Evolutionary conservation across 2,888 invertebrate species (phyloP), one percentile per base, ranked within the genome.

Genomic region (Tromatobia lineatoria): DNA sequence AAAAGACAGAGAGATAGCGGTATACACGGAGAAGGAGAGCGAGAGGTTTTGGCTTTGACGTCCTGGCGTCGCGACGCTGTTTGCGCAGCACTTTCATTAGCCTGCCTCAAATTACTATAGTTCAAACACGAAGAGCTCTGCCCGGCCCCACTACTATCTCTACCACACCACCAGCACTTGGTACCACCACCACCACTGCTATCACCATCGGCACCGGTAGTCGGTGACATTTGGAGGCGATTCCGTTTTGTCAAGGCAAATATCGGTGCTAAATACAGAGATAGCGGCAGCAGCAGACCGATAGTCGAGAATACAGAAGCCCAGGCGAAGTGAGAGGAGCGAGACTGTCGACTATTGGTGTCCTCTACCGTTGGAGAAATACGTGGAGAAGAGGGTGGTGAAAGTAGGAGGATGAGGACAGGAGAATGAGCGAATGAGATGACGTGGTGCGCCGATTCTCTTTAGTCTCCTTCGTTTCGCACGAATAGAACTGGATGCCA

Each of bases 51-150:
- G 89, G 91, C 92, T 92, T 92, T 93, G 92, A 92, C 91, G 91
- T 91, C 89, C 89, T 89, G 91, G 91, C 91, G 92, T 92, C 92
- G 92, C 91, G 91, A 91, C 91, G 90, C 90, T 93, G 91, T 92
- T 93, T 93, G 91, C 92, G 91, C 89, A 91, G 92, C 90, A 92
- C 93, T 92, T 93, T 93, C 93, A 93, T 93, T 92, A 93, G 92
- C 92, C 91, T 91, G 91, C 92, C 91, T 92, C 91, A 93, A 92
- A 93, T 93, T 93, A 92, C 92, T 91, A 91, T 91, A 92, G 91
- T 92, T 93, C 93, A 93, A 93, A 93, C 90, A 91, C 90, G 85
- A 82, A 88, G 89, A 88, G 89, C 80, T 79, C 75, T 71, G 77
- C 85, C 73, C 69, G 75, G 76, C 42, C 75, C 70, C 71, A 74